Evolutionary conservation across 37 sponge, comb jelly and placozoan species (phyloP).

Genomic region (Halichondria panicea): DNA sequence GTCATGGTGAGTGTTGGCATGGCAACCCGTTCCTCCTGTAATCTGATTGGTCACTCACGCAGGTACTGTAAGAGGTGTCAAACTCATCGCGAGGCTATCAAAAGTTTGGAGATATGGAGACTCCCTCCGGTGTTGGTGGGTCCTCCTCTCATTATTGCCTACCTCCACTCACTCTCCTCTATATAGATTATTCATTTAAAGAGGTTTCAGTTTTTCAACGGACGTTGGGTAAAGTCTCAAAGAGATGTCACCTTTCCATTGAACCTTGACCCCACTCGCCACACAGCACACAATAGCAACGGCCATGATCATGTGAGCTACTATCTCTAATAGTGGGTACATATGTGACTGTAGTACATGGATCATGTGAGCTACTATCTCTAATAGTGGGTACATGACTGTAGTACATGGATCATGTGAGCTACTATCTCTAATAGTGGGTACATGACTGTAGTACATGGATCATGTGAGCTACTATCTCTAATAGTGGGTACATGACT

Average conservation of each 20-base stretch:
- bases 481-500: no score
- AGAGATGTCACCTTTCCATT: slow-evolving; percentile 80
- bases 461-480: no score
- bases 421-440: no score
- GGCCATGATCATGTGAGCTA: no score
- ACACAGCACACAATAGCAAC: slow-evolving; percentile 45
- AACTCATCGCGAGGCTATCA: slow-evolving; percentile 75
- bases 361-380: no score
- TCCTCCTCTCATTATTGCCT: background rate
- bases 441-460: no score
- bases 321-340: no score
- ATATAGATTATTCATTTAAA: slow-evolving; percentile 95
- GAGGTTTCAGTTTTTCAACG: slow-evolving; percentile 92
- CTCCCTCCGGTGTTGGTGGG: slow-evolving; percentile 94
- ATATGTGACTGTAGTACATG: no score
- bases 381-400: no score
- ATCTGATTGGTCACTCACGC: background rate
- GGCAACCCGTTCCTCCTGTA: background rate
- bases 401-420: no score
- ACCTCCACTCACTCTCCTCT: slow-evolving; percentile 1
- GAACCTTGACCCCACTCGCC: slow-evolving; percentile 62
- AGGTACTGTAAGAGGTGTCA: slow-evolving; percentile 96
- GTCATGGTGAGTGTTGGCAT: slow-evolving; percentile 68
- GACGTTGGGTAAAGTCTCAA: slow-evolving; percentile 95
- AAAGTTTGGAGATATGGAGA: slow-evolving; percentile 97